Base-by-base conservation (phyloP, 2,113 vertebrate species). In the Vidua macroura region DNA sequence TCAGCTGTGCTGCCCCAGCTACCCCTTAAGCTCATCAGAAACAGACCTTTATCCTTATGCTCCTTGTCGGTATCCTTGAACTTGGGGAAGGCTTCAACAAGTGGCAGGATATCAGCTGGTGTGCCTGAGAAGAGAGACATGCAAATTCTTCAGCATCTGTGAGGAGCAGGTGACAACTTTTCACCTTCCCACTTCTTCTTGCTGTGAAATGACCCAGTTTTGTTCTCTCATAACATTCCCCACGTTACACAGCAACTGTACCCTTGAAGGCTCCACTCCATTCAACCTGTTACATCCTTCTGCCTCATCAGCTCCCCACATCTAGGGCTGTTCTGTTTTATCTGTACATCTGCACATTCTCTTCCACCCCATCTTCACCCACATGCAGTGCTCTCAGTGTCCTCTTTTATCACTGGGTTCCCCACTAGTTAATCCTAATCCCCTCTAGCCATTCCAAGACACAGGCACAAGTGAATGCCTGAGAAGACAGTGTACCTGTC, bases 81-180 rank as follows among this genome's bases (percentile, higher is more conserved):
- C 39, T 96, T 98, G 23, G 98, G 98, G 58, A 96, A 96, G 24
- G 97, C 96, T 96, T 99, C 98, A 14, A 99, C 97, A 52, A 99
- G 83, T 27, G 99, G 98, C 63, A 99, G 97, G 83, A 99, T 98
- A 90, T 99, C 98, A 70, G 96, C 96, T 37, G 99, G 98, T 21
- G 98, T 96, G n/a, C 99, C 99, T 99, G 86, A 1, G 21, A 86
- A 96, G 81, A 73, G 7, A 91, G 62, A 86, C 25, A 33, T 12
- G 25, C 33, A 88, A 59, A 68, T 51, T 25, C 49, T 91, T 83
- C 41, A 70, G 63, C 67, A 52, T 24, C 33, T 44, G 25, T 28
- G 37, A 80, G 30, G 49, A 91, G 56, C 1, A 44, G 39, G 68
- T 53, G 49, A 19, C 64, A 86, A 39, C 39, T 60, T 37, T 70